These are phyloP conservation scores for Nudaria mundana DNA, from an alignment of 2,888 invertebrate species.

Conservation along the genomic window DNA sequence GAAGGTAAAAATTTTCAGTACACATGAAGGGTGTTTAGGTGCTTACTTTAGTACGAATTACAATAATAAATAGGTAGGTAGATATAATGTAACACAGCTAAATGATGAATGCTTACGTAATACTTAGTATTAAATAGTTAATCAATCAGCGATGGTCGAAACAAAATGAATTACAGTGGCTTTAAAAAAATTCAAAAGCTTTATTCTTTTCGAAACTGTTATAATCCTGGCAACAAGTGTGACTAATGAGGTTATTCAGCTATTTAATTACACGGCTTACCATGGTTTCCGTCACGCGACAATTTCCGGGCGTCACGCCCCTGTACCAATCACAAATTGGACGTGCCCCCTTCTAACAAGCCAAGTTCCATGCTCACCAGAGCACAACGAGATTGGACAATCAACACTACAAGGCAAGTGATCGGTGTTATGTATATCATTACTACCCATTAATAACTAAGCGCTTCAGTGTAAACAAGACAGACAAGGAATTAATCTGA, in stretches of 20 bases:
- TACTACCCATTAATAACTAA: constrained; percentile 17
- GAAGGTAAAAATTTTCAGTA: constrained; percentile 20
- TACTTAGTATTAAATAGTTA: background rate
- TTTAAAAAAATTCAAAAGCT: background rate
- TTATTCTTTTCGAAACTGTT: background rate
- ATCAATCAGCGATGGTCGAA: no score
- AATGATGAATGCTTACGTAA: no score
- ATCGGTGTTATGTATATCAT: constrained; percentile 32
- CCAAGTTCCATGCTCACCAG: constrained; percentile 27
- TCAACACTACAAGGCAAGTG: constrained; percentile 38
- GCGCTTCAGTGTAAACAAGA: constrained; percentile 33
- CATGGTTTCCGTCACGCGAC: constrained; percentile 55
- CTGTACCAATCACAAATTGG: constrained; percentile 40
- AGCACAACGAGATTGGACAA: constrained; percentile 45
- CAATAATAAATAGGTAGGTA: no score
- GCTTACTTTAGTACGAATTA: no score
- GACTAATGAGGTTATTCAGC: constrained; percentile 47
- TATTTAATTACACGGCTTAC: constrained; percentile 64
- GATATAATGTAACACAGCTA: no score
- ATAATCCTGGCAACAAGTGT: constrained; percentile 27
- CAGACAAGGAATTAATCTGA: constrained; percentile 31
- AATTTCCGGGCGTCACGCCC: constrained; percentile 46
- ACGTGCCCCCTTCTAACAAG: constrained; percentile 42
- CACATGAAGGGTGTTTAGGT: no score
- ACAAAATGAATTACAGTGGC: no score